Conservation (phyloP, 2,888 invertebrate genomes). For the Palloptera scutellata region DNA sequence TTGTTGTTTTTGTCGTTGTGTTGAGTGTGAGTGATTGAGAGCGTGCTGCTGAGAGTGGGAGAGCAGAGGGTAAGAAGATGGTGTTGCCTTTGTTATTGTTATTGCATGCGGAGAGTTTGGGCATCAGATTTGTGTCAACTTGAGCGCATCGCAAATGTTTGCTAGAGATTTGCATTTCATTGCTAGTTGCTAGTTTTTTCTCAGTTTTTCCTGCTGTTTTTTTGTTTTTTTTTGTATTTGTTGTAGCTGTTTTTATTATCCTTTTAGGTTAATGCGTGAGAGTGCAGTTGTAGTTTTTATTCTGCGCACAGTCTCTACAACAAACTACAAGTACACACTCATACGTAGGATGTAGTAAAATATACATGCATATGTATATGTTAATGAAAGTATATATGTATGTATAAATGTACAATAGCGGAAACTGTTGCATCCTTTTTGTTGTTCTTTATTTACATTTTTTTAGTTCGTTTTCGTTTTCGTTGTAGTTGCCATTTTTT, state of each 20-base stretch:
- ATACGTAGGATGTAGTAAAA: not conserved
- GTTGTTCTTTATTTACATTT: not conserved
- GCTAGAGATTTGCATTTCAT: conserved; percentile 23
- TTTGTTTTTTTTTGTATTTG: not conserved
- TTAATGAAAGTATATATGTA: not conserved
- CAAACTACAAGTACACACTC: not conserved
- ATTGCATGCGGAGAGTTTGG: too few relatives aligned
- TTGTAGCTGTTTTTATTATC: not conserved
- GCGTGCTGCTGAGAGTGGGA: too few relatives aligned
- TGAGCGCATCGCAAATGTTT: conserved; percentile 53
- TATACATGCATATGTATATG: not conserved
- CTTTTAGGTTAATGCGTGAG: not conserved
- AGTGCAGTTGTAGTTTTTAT: not conserved
- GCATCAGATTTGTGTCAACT: conserved; percentile 55
- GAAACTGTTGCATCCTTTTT: conserved; percentile 5
- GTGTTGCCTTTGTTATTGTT: too few relatives aligned
- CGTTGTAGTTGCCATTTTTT: conserved; percentile 4
- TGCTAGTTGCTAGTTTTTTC: not conserved
- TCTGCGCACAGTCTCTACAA: not conserved
- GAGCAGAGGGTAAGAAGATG: too few relatives aligned
- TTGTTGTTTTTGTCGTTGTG: too few relatives aligned
- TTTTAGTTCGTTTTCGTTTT: not conserved
- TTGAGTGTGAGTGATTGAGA: too few relatives aligned
- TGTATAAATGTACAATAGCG: not conserved
- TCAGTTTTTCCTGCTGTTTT: not conserved